phyloP scores from a whole-genome alignment of 2,888 invertebrate genomes.

The Habrosyne pyritoides region DNA sequence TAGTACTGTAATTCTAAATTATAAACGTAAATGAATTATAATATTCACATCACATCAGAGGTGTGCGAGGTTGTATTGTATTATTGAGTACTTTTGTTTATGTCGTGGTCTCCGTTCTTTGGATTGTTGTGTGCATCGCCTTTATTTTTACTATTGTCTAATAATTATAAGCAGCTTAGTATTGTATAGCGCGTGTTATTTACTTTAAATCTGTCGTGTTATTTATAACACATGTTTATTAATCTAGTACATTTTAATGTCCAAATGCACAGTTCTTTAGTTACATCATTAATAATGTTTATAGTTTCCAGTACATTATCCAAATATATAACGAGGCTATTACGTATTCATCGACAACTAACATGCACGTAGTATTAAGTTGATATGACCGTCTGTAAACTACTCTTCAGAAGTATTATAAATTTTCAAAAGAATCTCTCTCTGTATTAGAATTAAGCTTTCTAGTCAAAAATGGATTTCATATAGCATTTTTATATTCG shows the following conservation, averaged over 20 bases:
- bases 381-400: conserved; percentile 52
- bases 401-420: conserved; percentile 73
- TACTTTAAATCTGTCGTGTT: conserved; percentile 16
- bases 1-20: conserved; percentile 70
- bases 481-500: conserved; percentile 53
- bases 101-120: conserved; percentile 36
- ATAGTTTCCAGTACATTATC: conserved; percentile 44
- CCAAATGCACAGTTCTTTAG: conserved; percentile 11
- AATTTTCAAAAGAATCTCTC: conserved; percentile 78
- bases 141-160: conserved; percentile 48
- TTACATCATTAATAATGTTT: conserved; percentile 8
- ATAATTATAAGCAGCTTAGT: conserved; percentile 55
- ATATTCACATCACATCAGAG: conserved; percentile 31
- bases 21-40: conserved; percentile 33
- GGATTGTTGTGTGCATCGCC: conserved; percentile 43
- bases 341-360: conserved; percentile 54
- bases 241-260: conserved; percentile 20
- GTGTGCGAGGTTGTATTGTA: conserved; percentile 46
- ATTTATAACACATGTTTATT: too few relatives aligned
- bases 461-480: conserved; percentile 81
- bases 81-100: conserved; percentile 25
- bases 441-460: conserved; percentile 79
- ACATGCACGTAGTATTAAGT: conserved; percentile 64
- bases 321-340: conserved; percentile 74
- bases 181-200: conserved; percentile 23